Conservation (phyloP, 2,113 vertebrate genomes). For the Actenoides hombroni region DNA sequence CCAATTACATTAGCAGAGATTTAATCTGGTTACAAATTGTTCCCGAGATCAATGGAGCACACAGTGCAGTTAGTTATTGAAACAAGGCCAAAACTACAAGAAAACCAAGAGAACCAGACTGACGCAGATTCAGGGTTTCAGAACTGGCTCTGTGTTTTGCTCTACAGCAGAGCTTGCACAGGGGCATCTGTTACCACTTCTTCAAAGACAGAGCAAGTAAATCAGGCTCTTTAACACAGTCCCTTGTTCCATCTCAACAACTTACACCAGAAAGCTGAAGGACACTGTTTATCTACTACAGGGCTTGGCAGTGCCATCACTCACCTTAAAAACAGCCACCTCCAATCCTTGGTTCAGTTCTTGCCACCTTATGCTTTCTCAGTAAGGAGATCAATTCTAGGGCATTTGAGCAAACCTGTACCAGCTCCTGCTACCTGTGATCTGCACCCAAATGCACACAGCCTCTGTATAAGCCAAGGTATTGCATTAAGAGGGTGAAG, state of each 20-base stretch:
- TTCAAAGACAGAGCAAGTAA: neutral
- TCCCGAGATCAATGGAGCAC: neutral
- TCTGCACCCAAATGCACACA: neutral
- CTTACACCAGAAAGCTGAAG: neutral
- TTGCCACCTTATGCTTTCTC: neutral
- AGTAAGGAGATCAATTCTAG: neutral
- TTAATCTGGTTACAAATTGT: neutral
- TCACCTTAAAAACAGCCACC: neutral
- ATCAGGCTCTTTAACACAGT: neutral
- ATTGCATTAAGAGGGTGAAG: fast-evolving
- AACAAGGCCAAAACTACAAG: neutral
- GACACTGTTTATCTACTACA: neutral
- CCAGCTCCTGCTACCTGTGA: neutral
- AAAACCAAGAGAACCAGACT: neutral
- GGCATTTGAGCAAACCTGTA: neutral
- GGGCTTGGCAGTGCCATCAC: neutral
- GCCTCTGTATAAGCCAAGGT: neutral
- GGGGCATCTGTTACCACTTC: neutral
- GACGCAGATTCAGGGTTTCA: fast-evolving
- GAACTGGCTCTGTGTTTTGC: neutral
- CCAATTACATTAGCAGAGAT: neutral
- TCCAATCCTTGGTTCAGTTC: neutral
- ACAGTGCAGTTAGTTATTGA: neutral
- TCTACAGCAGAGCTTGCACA: fast-evolving
- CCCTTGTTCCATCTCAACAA: neutral